These are phyloP conservation scores for Pemphredon lugubris DNA, from an alignment of 2,888 invertebrate species.

Conservation along the genomic window DNA sequence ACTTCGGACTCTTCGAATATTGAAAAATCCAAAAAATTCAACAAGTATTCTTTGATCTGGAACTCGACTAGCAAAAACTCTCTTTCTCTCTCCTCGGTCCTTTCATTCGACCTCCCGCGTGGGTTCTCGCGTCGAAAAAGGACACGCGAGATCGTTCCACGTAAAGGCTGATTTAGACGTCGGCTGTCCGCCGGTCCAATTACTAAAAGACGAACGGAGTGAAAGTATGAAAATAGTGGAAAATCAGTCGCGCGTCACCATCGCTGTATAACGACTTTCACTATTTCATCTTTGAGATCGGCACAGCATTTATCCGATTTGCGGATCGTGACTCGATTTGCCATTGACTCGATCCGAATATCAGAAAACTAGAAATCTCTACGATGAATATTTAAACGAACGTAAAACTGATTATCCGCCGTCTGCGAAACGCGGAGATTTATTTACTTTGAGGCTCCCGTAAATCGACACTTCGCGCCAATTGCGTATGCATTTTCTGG, in stretches of 20 bases:
- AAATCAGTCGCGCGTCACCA: conserved; percentile 28
- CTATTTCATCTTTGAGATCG: conserved; percentile 42
- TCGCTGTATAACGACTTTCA: conserved; percentile 39
- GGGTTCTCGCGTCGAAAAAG: not conserved
- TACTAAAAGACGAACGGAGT: conserved; percentile 21
- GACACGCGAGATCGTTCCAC: not conserved
- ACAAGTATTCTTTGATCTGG: not conserved
- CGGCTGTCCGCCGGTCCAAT: conserved; percentile 15
- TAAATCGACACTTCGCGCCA: too few species aligned
- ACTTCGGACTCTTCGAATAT: too few species aligned
- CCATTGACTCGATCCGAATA: not conserved
- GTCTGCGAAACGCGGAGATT: too few species aligned
- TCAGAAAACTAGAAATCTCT: not conserved
- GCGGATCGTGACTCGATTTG: conserved; percentile 14
- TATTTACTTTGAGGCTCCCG: too few species aligned
- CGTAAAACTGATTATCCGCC: too few species aligned
- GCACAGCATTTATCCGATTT: conserved; percentile 7
- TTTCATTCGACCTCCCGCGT: not conserved
- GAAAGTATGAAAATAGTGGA: conserved; percentile 50
- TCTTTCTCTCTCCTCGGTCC: not conserved
- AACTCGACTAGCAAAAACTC: too few species aligned
- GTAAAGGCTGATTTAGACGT: not conserved
- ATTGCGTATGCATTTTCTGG: too few species aligned
- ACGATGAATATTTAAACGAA: not conserved
- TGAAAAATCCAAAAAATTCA: not conserved